Evolutionary conservation across 2,888 invertebrate species (phyloP).

Genomic region (Troides aeacus): DNA sequence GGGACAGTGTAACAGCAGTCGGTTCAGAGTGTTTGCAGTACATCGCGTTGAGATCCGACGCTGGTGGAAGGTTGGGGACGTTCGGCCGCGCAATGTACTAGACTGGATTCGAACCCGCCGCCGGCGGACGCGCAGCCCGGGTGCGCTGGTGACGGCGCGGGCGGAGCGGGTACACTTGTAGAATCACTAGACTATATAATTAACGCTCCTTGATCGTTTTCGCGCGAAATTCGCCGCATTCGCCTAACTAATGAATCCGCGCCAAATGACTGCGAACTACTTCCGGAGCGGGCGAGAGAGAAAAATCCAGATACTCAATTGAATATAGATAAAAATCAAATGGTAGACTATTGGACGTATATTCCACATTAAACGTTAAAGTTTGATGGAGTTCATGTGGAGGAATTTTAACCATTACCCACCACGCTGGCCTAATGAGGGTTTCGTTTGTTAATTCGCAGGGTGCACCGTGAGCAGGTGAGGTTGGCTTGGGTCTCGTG

Average conservation of each 20-base stretch:
- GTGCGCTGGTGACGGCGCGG: background rate
- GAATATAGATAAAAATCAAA: too few species aligned
- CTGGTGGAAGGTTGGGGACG: background rate
- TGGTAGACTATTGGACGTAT: too few species aligned
- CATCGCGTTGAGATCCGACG: slow-evolving; percentile 7
- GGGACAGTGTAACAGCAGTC: background rate
- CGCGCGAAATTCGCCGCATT: slow-evolving; percentile 38
- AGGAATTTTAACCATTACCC: too few species aligned
- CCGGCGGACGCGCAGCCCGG: slow-evolving; percentile 4
- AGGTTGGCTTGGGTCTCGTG: too few species aligned
- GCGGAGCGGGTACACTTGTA: slow-evolving; percentile 45
- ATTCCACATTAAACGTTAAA: too few species aligned
- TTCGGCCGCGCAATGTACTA: slow-evolving; percentile 15
- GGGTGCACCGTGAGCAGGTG: too few species aligned
- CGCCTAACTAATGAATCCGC: slow-evolving; percentile 17
- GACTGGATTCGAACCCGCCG: slow-evolving; percentile 3
- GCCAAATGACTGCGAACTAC: background rate
- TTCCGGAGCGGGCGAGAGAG: too few species aligned
- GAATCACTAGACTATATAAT: slow-evolving; percentile 73
- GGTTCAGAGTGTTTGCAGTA: background rate
- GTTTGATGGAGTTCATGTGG: too few species aligned
- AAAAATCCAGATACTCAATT: too few species aligned
- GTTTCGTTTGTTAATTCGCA: too few species aligned
- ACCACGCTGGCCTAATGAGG: too few species aligned
- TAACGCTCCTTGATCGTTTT: slow-evolving; percentile 57